A percentile compares a stretch with the other conserved stretches of the same genome.
phyloP scores from a whole-genome alignment of 2,888 invertebrate species.

The Eupithecia subumbrata region DNA sequence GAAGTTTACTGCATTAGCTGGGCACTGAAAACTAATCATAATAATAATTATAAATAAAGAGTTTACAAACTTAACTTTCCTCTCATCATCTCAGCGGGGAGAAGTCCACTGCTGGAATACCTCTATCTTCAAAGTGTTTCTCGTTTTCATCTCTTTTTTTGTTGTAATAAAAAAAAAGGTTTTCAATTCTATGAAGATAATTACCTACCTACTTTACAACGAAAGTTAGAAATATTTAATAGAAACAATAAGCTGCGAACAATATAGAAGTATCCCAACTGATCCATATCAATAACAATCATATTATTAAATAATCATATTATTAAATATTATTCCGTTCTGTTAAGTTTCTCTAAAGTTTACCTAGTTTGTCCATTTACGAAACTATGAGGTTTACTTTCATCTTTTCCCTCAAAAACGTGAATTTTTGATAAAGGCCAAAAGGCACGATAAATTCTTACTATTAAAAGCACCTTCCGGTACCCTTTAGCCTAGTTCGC shows the following conservation, averaged over 20 bases:
- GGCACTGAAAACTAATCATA: too few relatives aligned
- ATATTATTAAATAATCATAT: neutral
- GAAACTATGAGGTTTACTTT: neutral
- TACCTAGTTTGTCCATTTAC: neutral
- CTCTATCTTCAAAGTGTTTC: too few relatives aligned
- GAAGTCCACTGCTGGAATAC: too few relatives aligned
- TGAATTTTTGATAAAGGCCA: conserved; percentile 13
- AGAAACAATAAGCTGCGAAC: too few relatives aligned
- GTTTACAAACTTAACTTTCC: too few relatives aligned
- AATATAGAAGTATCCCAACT: neutral
- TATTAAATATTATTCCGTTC: neutral
- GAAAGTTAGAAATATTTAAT: too few relatives aligned
- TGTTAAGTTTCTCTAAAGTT: neutral
- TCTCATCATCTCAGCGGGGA: too few relatives aligned
- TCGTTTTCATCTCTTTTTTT: too few relatives aligned
- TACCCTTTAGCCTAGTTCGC: conserved; percentile 50
- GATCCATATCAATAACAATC: neutral
- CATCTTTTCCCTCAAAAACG: neutral
- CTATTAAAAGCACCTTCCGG: conserved; percentile 35
- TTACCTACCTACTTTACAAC: neutral
- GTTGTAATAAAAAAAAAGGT: too few relatives aligned
- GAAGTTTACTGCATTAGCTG: too few relatives aligned
- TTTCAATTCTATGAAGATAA: too few relatives aligned
- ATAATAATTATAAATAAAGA: too few relatives aligned
- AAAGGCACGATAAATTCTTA: conserved; percentile 29